These are phyloP conservation scores for Ctena decussata DNA, from an alignment of 2,888 invertebrate genomes.

Conservation along the genomic window DNA sequence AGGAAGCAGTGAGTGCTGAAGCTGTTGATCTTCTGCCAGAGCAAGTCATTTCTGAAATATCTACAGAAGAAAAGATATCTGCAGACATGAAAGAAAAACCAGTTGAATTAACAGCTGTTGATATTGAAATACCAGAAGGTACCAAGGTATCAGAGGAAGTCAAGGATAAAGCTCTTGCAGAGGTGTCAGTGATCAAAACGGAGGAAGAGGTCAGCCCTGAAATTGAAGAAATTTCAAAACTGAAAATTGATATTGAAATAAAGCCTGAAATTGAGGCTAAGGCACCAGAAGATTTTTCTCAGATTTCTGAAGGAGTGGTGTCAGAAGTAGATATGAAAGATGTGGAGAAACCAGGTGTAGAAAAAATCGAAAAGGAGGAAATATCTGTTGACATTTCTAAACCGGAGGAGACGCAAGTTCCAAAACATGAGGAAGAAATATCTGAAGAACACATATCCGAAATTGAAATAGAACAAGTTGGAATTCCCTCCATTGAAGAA, in stretches of 20 bases:
- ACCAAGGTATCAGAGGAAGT: conserved; percentile 5
- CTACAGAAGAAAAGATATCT: background rate
- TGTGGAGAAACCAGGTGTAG: background rate
- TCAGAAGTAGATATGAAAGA: conserved; percentile 5
- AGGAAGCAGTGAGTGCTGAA: background rate
- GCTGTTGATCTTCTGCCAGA: background rate
- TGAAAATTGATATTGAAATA: conserved; percentile 21
- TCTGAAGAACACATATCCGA: background rate
- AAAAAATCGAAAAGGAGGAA: conserved; percentile 35
- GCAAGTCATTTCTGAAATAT: background rate
- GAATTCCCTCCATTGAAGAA: background rate
- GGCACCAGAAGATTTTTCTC: background rate
- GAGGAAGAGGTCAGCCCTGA: background rate
- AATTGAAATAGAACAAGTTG: conserved; percentile 41
- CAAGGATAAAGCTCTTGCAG: conserved; percentile 23
- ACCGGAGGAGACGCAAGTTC: background rate
- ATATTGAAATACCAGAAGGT: background rate
- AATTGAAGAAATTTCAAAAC: conserved; percentile 19
- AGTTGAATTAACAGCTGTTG: conserved; percentile 1
- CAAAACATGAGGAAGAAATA: background rate
- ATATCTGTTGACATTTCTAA: conserved; percentile 81
- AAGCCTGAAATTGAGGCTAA: conserved; percentile 23
- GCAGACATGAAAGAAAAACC: background rate
- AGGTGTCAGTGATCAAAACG: conserved; percentile 14
- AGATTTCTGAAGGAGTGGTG: conserved; percentile 1